Conservation (phyloP, 2,888 invertebrate genomes). For the Aspidiotus rigidus region DNA sequence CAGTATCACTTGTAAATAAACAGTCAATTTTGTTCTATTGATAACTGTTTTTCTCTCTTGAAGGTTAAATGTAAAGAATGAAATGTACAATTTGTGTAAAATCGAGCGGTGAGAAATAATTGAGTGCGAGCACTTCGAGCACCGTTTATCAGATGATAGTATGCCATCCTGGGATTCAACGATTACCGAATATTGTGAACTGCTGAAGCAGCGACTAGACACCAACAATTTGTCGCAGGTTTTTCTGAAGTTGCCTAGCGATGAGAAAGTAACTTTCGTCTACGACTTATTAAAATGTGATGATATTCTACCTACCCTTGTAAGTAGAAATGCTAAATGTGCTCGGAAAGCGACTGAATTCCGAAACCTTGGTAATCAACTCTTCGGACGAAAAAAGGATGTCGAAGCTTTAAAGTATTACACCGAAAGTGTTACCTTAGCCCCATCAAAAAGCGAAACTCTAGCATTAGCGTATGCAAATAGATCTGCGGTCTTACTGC, state of each 20-base stretch:
- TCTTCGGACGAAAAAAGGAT: conserved; percentile 49
- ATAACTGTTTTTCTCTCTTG: no score
- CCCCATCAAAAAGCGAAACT: conserved; percentile 49
- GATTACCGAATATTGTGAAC: neutral
- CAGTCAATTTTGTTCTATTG: no score
- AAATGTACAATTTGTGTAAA: no score
- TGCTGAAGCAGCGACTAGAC: neutral
- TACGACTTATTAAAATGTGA: conserved; percentile 14
- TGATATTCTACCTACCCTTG: conserved; percentile 2
- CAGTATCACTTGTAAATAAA: no score
- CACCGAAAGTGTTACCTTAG: conserved; percentile 54
- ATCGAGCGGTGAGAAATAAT: no score
- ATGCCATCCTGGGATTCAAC: neutral
- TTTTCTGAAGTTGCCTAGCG: conserved; percentile 2
- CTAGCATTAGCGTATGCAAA: conserved; percentile 58
- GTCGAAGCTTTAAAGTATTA: conserved; percentile 51
- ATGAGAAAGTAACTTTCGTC: conserved; percentile 21
- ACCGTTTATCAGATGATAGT: neutral
- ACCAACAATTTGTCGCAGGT: neutral
- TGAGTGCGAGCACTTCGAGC: no score
- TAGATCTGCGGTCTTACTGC: conserved; percentile 57
- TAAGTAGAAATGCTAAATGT: neutral
- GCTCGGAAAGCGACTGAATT: neutral
- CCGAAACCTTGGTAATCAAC: conserved; percentile 40
- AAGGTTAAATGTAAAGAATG: no score